Percentiles rank a stretch among this genome's conserved stretches.
Conservation (phyloP, 2,113 vertebrate genomes). For the Rutilus rutilus region DNA sequence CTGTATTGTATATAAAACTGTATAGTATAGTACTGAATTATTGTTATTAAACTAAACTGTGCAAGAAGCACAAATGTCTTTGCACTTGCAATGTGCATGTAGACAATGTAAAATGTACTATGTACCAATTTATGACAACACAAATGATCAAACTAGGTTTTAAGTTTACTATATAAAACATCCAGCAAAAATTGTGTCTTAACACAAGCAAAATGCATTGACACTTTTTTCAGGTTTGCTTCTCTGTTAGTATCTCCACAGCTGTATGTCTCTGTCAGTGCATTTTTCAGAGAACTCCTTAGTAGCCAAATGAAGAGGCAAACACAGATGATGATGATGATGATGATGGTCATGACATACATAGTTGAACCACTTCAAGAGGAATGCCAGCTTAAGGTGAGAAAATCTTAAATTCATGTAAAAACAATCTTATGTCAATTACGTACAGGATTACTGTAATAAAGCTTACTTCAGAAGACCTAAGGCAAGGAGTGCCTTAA, state of each 20-base stretch:
- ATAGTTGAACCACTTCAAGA: neutral
- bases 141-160: neutral
- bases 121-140: neutral
- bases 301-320: constrained; percentile 20
- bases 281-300: neutral
- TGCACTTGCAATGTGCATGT: neutral
- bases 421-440: neutral
- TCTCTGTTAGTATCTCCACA: neutral
- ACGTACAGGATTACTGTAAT: neutral
- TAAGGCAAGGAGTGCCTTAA: neutral
- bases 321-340: constrained; percentile 8
- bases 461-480: neutral
- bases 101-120: neutral
- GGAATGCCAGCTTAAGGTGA: neutral
- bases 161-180: neutral
- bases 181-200: neutral
- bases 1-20: neutral
- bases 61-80: neutral
- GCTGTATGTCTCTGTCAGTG: neutral
- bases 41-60: neutral
- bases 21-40: neutral
- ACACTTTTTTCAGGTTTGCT: neutral
- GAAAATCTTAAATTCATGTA: neutral
- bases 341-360: neutral
- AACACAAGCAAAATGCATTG: neutral